A percentile compares a stretch with the other conserved stretches of the same genome.
Conservation (phyloP, 2,797 vertebrate species). For the Amazona ochrocephala region DNA sequence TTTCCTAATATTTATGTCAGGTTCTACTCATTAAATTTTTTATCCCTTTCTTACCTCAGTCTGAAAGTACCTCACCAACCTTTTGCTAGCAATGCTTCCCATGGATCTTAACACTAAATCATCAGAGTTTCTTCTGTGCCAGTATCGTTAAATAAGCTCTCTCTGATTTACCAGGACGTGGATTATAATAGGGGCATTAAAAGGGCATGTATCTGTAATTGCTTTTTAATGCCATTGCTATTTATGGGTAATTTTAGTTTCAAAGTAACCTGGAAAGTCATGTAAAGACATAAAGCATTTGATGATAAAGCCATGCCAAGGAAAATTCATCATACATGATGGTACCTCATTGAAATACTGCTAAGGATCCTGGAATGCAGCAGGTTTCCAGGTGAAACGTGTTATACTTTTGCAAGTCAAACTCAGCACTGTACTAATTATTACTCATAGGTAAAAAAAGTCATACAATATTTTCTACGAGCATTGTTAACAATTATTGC, state of each 20-base stretch:
- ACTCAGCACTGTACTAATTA: background rate
- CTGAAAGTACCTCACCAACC: background rate
- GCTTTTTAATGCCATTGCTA: slow-evolving; percentile 28
- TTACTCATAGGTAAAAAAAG: background rate
- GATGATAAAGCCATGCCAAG: background rate
- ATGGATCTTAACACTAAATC: background rate
- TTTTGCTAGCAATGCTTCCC: background rate
- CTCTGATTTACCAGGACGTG: slow-evolving; percentile 13
- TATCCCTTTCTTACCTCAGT: background rate
- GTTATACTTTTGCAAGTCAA: background rate
- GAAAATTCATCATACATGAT: background rate
- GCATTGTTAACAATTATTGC: background rate
- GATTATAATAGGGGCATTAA: slow-evolving; percentile 32
- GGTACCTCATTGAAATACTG: background rate
- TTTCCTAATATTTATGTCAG: slow-evolving; percentile 39
- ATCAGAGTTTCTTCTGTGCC: background rate
- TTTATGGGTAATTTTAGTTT: slow-evolving; percentile 8
- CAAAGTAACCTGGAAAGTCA: slow-evolving; percentile 11
- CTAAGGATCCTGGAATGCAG: background rate
- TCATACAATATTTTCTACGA: background rate
- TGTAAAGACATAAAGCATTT: background rate
- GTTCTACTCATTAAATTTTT: background rate
- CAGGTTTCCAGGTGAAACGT: background rate
- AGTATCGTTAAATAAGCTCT: slow-evolving; percentile 17
- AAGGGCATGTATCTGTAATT: slow-evolving; percentile 28